phyloP scores from a whole-genome alignment of 1,140 invertebrate genomes.

The Drosophila punjabiensis region DNA sequence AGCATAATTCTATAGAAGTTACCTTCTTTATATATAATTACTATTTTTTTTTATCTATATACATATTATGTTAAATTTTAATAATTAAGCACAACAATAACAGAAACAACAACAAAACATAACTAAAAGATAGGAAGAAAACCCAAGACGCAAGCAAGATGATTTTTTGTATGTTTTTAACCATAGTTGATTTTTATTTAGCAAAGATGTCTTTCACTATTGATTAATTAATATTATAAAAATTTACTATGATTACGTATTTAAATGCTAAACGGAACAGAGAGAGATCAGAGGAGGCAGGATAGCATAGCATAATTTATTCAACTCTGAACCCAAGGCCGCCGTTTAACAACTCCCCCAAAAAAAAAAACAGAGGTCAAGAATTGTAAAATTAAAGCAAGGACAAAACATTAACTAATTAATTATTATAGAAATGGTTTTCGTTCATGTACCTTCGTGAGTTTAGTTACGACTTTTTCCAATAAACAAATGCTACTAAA shows the following conservation, averaged over 20 bases:
- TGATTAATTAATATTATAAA: slow-evolving; percentile 14
- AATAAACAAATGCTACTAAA: slow-evolving; percentile 21
- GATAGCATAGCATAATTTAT: slow-evolving; percentile 81
- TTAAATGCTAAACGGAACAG: slow-evolving; percentile 53
- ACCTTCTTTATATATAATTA: not conserved
- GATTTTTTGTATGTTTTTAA: slow-evolving; percentile 62
- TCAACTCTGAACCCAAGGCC: slow-evolving; percentile 33
- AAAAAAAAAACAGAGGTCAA: not conserved
- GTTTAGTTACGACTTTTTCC: slow-evolving; percentile 22
- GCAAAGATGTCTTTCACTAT: slow-evolving; percentile 58
- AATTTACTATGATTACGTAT: slow-evolving; percentile 33
- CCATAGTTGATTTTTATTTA: slow-evolving; percentile 78
- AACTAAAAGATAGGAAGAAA: slow-evolving; percentile 16
- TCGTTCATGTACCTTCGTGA: slow-evolving; percentile 42
- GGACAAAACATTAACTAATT: not conserved
- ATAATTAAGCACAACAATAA: slow-evolving; percentile 25
- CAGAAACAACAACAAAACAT: not conserved
- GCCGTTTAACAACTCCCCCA: slow-evolving; percentile 5
- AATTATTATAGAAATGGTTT: slow-evolving; percentile 20
- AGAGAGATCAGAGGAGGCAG: slow-evolving; percentile 8
- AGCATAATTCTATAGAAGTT: not conserved
- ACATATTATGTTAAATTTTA: slow-evolving; percentile 28
- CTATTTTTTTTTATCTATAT: slow-evolving; percentile 45
- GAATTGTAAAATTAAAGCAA: not conserved
- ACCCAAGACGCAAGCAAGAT: slow-evolving; percentile 13